A percentile compares a stretch with the other conserved stretches of the same genome.
Evolutionary conservation across 1,140 invertebrate species (phyloP).

Genomic region (Argopecten irradians): DNA sequence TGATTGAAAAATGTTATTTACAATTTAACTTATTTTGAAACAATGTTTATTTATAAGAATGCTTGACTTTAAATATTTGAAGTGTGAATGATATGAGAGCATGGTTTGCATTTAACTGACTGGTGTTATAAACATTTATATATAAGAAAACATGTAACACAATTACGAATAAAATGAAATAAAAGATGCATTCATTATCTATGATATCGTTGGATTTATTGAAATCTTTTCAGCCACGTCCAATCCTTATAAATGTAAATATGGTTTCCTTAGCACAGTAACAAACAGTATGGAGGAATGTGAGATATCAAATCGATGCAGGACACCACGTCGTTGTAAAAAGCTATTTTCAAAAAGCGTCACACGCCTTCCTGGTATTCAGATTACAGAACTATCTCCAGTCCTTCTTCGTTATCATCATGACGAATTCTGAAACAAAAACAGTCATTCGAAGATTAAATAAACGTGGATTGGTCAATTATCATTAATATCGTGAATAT

Average conservation of each 20-base stretch:
- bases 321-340: neutral
- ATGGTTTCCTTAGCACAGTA: too few species aligned
- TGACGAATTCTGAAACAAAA: neutral
- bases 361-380: too few species aligned
- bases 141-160: neutral
- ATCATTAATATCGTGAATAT: too few species aligned
- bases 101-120: neutral
- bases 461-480: too few species aligned
- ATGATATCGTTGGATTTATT: too few species aligned
- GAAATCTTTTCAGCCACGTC: too few species aligned
- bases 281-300: too few species aligned
- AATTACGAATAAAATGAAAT: neutral
- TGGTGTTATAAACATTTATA: neutral
- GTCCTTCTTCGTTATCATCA: neutral
- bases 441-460: too few species aligned
- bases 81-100: neutral
- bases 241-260: too few species aligned
- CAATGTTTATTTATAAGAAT: neutral
- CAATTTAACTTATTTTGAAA: neutral
- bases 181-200: too few species aligned
- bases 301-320: too few species aligned
- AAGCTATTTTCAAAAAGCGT: neutral
- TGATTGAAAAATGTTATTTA: neutral
- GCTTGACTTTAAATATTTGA: neutral
- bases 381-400: neutral